Evolutionary conservation across 2,888 invertebrate genomes (phyloP).

Genomic region (Seira musarum): DNA sequence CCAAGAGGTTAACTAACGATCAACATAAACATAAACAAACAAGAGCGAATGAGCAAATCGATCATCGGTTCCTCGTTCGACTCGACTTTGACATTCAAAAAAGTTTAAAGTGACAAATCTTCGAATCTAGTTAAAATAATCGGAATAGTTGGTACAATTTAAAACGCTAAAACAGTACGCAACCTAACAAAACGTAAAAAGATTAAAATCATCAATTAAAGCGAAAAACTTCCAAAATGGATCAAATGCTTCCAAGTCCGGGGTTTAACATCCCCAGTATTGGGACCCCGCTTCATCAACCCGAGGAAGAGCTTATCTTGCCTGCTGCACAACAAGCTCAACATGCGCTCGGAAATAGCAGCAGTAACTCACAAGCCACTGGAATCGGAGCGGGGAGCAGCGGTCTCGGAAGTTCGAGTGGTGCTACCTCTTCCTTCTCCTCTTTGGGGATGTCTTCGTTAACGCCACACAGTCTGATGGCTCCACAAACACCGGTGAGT

Average conservation of each 20-base stretch:
- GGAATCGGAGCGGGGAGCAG: slow-evolving; percentile 26
- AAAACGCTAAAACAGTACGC: no score
- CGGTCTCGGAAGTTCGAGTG: slow-evolving; percentile 37
- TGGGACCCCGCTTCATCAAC: slow-evolving; percentile 91
- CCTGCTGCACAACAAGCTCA: slow-evolving; percentile 88
- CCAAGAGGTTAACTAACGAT: no score
- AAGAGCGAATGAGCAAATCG: no score
- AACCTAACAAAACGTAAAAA: no score
- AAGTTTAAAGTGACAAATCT: no score
- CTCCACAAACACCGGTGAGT: slow-evolving; percentile 89
- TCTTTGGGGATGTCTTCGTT: slow-evolving; percentile 71
- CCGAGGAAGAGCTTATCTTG: slow-evolving; percentile 91
- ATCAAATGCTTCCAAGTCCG: slow-evolving; percentile 82
- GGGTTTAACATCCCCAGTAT: slow-evolving; percentile 92
- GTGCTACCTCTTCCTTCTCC: slow-evolving; percentile 45
- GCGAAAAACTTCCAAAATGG: slow-evolving; percentile 44
- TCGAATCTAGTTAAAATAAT: no score
- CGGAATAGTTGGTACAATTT: no score
- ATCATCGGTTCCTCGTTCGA: no score
- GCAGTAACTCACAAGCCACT: slow-evolving; percentile 65
- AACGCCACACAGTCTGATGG: slow-evolving; percentile 89
- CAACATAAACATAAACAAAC: no score
- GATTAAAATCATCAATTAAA: no score
- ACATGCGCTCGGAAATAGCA: slow-evolving; percentile 75
- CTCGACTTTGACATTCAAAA: no score